Evolutionary conservation across 64 coral and sea anemone species (phyloP).

Genomic region (Catalaphyllia jardinei): DNA sequence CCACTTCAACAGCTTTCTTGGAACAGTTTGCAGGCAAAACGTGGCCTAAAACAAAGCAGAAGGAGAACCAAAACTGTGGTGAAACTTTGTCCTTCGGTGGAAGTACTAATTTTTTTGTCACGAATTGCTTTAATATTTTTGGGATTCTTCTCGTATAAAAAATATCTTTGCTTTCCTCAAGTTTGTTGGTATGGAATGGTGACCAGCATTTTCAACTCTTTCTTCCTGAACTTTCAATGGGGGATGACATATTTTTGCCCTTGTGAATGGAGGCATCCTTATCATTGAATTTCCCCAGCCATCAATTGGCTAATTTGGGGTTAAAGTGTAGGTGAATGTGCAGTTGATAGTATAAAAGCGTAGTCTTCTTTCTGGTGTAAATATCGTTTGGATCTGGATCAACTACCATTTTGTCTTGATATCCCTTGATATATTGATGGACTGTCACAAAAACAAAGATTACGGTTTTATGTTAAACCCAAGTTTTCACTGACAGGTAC

Average conservation of each 20-base stretch:
- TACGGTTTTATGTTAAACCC: background rate
- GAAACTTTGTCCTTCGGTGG: background rate
- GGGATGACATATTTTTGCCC: constrained; percentile 24
- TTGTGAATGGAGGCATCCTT: constrained; percentile 43
- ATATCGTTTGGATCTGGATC: constrained; percentile 60
- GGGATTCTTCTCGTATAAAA: background rate
- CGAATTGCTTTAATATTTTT: background rate
- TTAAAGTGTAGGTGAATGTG: background rate
- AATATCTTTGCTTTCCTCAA: constrained; percentile 33
- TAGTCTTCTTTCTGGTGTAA: constrained; percentile 24
- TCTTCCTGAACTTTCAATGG: constrained; percentile 45
- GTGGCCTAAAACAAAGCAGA: constrained; percentile 25
- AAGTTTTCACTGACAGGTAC: background rate
- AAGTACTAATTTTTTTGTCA: background rate
- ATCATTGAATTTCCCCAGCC: constrained; percentile 32
- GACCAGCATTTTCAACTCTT: background rate
- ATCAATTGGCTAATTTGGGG: constrained; percentile 20
- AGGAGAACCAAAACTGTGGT: background rate
- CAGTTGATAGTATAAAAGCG: background rate
- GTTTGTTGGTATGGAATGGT: constrained; percentile 30
- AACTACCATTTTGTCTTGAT: constrained; percentile 54
- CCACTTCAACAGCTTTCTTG: too few relatives aligned
- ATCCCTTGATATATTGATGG: constrained; percentile 41
- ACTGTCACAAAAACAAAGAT: constrained; percentile 44
- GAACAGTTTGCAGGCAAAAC: constrained; percentile 43